A percentile compares a stretch with the other conserved stretches of the same genome.
These are phyloP conservation scores for Synanthedon tipuliformis DNA, from an alignment of 2,888 invertebrate genomes.

Conservation along the genomic window DNA sequence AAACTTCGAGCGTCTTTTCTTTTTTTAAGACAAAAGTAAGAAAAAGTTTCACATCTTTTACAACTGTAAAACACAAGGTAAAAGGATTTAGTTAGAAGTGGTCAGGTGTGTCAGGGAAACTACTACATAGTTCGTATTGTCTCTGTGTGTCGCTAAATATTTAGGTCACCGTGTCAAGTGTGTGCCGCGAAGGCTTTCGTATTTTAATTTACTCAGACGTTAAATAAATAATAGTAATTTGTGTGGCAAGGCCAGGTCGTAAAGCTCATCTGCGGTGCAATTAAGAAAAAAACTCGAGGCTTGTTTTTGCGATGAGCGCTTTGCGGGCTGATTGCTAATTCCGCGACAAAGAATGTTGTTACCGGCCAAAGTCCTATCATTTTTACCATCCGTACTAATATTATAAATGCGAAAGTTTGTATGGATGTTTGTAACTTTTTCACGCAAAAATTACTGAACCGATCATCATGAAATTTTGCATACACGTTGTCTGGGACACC, in stretches of 20 bases:
- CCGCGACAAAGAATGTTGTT: conserved; percentile 56
- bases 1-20: conserved; percentile 42
- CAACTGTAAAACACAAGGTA: conserved; percentile 36
- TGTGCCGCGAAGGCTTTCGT: conserved; percentile 21
- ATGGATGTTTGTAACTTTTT: too few relatives aligned
- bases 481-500: too few relatives aligned
- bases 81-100: conserved; percentile 18
- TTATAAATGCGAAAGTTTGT: too few relatives aligned
- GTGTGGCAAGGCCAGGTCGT: conserved; percentile 33
- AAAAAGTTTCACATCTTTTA: conserved; percentile 44
- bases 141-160: background rate
- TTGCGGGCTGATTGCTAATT: conserved; percentile 58
- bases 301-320: conserved; percentile 24
- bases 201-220: conserved; percentile 41
- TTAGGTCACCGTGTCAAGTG: background rate
- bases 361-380: conserved; percentile 7
- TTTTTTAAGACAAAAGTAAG: conserved; percentile 38
- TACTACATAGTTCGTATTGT: background rate
- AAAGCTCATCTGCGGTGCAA: conserved; percentile 52
- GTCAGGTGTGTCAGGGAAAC: conserved; percentile 1
- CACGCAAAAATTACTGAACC: too few relatives aligned
- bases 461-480: too few relatives aligned
- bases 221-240: conserved; percentile 52
- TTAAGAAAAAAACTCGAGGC: conserved; percentile 49
- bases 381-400: background rate